Evolutionary conservation across 2,113 vertebrate genomes (phyloP).

Genomic region (Vombatus ursinus): DNA sequence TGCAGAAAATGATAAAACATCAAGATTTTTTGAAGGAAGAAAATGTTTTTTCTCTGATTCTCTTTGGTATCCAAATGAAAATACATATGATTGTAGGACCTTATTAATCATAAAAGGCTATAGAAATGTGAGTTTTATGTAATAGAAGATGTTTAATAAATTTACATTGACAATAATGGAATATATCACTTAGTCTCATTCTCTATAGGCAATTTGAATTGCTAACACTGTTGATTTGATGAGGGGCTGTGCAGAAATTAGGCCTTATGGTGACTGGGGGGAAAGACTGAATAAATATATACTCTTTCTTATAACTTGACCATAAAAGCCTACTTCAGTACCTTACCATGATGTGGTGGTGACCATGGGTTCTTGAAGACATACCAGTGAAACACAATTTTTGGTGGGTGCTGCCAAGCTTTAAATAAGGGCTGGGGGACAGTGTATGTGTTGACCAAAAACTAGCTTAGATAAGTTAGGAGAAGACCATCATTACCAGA

Average conservation of each 20-base stretch:
- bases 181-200: not conserved
- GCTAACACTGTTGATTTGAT: not conserved
- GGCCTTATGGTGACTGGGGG: not conserved
- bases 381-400: not conserved
- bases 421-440: not conserved
- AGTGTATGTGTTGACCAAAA: not conserved
- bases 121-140: not conserved
- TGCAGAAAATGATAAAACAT: slow-evolving; percentile 41
- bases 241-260: not conserved
- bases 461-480: not conserved
- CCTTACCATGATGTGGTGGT: not conserved
- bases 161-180: not conserved
- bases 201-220: not conserved
- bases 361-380: not conserved
- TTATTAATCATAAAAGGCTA: not conserved
- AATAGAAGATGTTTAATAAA: not conserved
- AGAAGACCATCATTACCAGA: not conserved
- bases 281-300: not conserved
- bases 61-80: not conserved
- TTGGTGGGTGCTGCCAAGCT: not conserved
- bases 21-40: not conserved
- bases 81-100: not conserved
- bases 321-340: not conserved
- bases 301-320: not conserved
- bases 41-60: slow-evolving; percentile 35